A percentile compares a stretch with the other conserved stretches of the same genome.
phyloP scores from a whole-genome alignment of 2,113 vertebrate species.

The Bos javanicus region DNA sequence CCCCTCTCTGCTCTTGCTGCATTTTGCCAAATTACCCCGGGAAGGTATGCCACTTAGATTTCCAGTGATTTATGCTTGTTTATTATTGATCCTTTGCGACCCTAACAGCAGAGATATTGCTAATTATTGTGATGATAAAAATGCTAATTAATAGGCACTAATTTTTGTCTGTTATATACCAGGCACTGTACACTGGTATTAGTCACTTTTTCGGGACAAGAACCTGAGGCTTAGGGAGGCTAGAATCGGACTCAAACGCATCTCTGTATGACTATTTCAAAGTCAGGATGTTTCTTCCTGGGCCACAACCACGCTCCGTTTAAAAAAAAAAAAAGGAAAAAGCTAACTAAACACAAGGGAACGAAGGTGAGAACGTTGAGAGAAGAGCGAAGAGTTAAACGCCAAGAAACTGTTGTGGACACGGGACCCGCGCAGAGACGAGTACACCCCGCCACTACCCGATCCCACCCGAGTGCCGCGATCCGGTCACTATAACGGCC shows the following conservation, averaged over 20 bases:
- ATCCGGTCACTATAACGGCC: accelerated
- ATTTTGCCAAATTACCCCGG: neutral
- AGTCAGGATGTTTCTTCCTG: neutral
- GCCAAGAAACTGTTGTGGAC: neutral
- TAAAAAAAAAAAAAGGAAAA: neutral
- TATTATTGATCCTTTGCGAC: neutral
- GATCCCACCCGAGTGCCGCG: accelerated
- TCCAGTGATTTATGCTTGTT: neutral
- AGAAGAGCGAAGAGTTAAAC: neutral
- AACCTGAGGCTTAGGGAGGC: neutral
- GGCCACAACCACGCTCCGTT: neutral
- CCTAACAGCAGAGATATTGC: neutral
- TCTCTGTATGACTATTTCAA: neutral
- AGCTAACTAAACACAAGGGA: neutral
- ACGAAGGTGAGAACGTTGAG: neutral
- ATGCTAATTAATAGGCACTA: neutral
- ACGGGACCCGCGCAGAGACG: accelerated
- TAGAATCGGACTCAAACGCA: neutral
- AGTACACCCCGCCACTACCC: accelerated
- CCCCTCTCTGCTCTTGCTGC: neutral
- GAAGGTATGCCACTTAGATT: neutral
- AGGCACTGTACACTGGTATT: neutral
- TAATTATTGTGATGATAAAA: neutral
- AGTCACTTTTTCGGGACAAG: neutral
- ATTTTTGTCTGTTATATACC: neutral